Percentiles rank a stretch among this genome's conserved stretches.
Conservation (phyloP, 2,888 invertebrate species). For the Brachylomia viminalis region DNA sequence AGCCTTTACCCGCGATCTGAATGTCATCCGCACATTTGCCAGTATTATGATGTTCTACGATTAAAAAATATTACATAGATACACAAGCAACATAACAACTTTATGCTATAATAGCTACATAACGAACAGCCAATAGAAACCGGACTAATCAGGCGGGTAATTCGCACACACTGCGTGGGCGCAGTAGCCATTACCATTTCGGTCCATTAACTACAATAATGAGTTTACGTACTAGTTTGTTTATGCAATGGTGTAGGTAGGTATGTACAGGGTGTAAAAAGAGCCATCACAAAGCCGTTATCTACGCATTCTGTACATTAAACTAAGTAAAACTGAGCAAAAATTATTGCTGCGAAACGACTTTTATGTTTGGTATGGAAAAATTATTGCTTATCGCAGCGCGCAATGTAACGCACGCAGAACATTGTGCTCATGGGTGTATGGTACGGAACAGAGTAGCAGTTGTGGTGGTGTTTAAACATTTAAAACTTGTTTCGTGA, state of each 20-base stretch:
- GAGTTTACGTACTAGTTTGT: conserved; percentile 39
- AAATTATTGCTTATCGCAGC: neutral
- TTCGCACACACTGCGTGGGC: conserved; percentile 28
- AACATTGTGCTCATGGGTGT: neutral
- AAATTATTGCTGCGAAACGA: neutral
- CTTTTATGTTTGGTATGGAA: neutral
- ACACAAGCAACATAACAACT: conserved; percentile 12
- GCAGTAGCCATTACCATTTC: conserved; percentile 39
- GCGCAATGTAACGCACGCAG: neutral
- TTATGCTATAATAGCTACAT: conserved; percentile 30
- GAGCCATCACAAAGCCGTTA: neutral
- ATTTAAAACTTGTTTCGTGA: too few species aligned
- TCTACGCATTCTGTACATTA: neutral
- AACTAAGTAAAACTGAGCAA: neutral
- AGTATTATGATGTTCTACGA: neutral
- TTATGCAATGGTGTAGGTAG: conserved; percentile 61
- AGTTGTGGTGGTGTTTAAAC: too few species aligned
- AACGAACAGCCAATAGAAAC: conserved; percentile 46
- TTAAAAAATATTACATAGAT: neutral
- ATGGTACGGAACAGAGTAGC: too few species aligned
- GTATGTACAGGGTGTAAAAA: neutral
- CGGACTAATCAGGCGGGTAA: conserved; percentile 38
- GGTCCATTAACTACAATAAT: conserved; percentile 56
- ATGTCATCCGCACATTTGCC: too few species aligned
- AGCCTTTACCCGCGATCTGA: too few species aligned